Percentiles rank a stretch among this genome's conserved stretches.
These are phyloP conservation scores for Callipepla squamata DNA, from an alignment of 2,113 vertebrate species.

Conservation along the genomic window DNA sequence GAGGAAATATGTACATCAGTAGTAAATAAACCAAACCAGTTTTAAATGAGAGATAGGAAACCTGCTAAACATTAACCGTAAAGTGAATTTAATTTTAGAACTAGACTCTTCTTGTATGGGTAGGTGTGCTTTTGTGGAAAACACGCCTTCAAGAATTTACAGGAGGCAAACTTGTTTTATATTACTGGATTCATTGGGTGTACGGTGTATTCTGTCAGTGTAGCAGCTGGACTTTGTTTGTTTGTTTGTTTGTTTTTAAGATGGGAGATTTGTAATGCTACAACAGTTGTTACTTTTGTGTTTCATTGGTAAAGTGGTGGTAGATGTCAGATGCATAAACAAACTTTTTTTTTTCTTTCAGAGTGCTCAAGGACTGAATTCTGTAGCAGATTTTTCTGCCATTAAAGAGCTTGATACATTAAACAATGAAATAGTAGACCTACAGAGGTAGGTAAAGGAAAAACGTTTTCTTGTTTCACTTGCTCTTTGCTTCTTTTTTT, in stretches of 20 bases:
- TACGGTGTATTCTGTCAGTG: background rate
- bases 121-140: background rate
- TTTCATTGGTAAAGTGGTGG: background rate
- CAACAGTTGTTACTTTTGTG: background rate
- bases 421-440: conserved; percentile 96
- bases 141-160: background rate
- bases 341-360: conserved; percentile 75
- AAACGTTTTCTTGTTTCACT: background rate
- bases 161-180: background rate
- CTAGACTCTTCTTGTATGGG: background rate
- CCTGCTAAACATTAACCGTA: background rate
- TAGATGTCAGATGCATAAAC: background rate
- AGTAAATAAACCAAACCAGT: background rate
- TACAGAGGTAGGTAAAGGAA: conserved; percentile 87
- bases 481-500: background rate
- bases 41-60: background rate
- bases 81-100: background rate
- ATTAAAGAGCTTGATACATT: conserved; percentile 98
- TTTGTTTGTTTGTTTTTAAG: background rate
- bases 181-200: background rate
- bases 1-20: background rate
- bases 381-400: conserved; percentile 95
- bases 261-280: background rate
- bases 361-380: conserved; percentile 79
- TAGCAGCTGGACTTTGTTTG: background rate